Evolutionary conservation across 2,113 vertebrate genomes (phyloP).

Genomic region (Rhombomys opimus): DNA sequence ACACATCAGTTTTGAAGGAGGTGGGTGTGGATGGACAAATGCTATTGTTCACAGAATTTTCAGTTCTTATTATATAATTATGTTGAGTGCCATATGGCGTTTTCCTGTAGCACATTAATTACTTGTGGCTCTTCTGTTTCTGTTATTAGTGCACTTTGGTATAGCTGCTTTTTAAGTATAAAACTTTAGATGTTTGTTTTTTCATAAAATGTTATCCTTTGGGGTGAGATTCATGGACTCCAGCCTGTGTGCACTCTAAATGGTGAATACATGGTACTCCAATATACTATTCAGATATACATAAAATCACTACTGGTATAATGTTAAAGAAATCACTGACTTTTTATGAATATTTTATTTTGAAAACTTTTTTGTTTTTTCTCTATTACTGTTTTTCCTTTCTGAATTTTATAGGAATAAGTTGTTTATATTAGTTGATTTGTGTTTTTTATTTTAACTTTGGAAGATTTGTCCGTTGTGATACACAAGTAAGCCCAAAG

Average conservation of each 20-base stretch:
- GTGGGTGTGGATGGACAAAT: conserved; percentile 46
- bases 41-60: conserved; percentile 67
- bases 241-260: neutral
- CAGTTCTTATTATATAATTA: conserved; percentile 66
- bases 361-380: conserved; percentile 55
- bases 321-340: neutral
- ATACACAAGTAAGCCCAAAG: neutral
- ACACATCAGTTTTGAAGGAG: conserved; percentile 16
- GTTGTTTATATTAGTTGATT: conserved; percentile 35
- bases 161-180: conserved; percentile 45
- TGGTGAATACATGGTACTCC: neutral
- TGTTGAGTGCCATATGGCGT: conserved; percentile 68
- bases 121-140: conserved; percentile 56
- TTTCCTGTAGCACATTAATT: conserved; percentile 65
- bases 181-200: conserved; percentile 39
- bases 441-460: neutral
- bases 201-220: conserved; percentile 59
- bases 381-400: neutral
- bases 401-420: neutral
- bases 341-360: conserved; percentile 35
- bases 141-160: conserved; percentile 53
- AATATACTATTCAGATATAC: neutral
- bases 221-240: conserved; percentile 43
- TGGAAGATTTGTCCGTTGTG: neutral
- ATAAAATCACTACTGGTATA: neutral